These are phyloP conservation scores for Macroramphosus scolopax DNA, from an alignment of 2,797 vertebrate species.

Conservation along the genomic window DNA sequence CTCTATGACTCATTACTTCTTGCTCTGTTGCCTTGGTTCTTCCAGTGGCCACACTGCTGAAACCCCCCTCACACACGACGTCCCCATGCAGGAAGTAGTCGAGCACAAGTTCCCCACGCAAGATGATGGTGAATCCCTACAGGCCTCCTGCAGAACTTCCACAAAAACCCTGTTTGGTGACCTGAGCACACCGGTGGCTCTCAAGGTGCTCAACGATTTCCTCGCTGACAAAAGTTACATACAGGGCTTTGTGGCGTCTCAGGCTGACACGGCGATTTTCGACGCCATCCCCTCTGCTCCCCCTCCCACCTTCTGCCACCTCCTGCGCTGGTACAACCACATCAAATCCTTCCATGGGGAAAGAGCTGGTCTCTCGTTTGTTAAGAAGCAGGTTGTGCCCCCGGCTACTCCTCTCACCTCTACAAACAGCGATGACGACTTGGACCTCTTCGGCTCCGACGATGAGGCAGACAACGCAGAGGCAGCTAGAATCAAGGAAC, in stretches of 20 bases:
- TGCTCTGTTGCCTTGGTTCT: slow-evolving; percentile 74
- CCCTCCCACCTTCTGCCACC: slow-evolving; percentile 82
- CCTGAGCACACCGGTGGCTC: slow-evolving; percentile 81
- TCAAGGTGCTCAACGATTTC: slow-evolving; percentile 87
- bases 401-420: slow-evolving; percentile 77
- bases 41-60: slow-evolving; percentile 71
- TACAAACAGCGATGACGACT: slow-evolving; percentile 73
- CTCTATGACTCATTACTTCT: slow-evolving; percentile 60
- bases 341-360: slow-evolving; percentile 88
- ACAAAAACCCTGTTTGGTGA: slow-evolving; percentile 89
- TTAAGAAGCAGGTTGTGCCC: slow-evolving; percentile 83
- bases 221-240: slow-evolving; percentile 91
- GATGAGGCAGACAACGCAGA: slow-evolving; percentile 89
- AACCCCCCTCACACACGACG: slow-evolving; percentile 50
- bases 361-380: slow-evolving; percentile 80
- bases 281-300: slow-evolving; percentile 84
- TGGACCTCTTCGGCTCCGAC: slow-evolving; percentile 93
- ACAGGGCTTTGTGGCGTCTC: slow-evolving; percentile 87
- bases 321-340: slow-evolving; percentile 93
- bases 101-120: slow-evolving; percentile 25
- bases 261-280: slow-evolving; percentile 87
- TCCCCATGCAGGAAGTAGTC: slow-evolving; percentile 60
- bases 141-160: slow-evolving; percentile 10
- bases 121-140: not conserved
- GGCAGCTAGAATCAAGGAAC: slow-evolving; percentile 83